A percentile compares a stretch with the other conserved stretches of the same genome.
phyloP scores from a whole-genome alignment of 2,888 invertebrate genomes.

The Scaptomyza flava region DNA sequence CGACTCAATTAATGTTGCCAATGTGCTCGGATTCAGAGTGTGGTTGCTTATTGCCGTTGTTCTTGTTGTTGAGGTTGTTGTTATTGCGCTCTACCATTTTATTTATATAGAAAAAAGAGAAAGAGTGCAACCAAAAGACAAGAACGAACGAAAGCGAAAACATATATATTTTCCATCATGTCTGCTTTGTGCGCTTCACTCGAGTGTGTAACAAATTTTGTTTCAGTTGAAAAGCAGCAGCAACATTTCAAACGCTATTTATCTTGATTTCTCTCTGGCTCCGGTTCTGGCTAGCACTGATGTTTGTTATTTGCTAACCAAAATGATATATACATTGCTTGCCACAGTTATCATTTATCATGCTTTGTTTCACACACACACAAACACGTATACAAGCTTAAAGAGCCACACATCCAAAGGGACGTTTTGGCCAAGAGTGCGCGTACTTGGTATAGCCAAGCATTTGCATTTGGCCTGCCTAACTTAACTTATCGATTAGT shows the following conservation, averaged over 20 bases:
- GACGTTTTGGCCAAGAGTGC: conserved; percentile 41
- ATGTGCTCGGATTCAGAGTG: conserved; percentile 68
- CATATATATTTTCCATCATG: conserved; percentile 21
- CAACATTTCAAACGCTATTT: conserved; percentile 75
- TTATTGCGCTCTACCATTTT: conserved; percentile 40
- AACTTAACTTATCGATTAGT: conserved; percentile 63
- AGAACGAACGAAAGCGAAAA: background rate
- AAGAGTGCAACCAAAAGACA: background rate
- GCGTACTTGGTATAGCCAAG: conserved; percentile 58
- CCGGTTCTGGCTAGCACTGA: conserved; percentile 39
- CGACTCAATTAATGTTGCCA: conserved; percentile 81
- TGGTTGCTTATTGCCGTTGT: conserved; percentile 47
- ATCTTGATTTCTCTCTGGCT: conserved; percentile 65
- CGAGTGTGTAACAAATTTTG: conserved; percentile 66
- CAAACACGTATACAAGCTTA: conserved; percentile 2
- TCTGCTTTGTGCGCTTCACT: conserved; percentile 44
- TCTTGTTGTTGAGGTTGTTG: conserved; percentile 10
- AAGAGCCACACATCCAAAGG: conserved; percentile 9
- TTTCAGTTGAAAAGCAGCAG: conserved; percentile 56
- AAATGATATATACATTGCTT: conserved; percentile 73
- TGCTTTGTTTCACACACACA: conserved; percentile 64
- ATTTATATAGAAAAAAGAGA: conserved; percentile 56
- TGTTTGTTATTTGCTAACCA: conserved; percentile 77
- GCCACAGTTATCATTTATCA: conserved; percentile 77
- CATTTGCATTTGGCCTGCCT: conserved; percentile 13